These are phyloP conservation scores for Axea sp. DNA, from an alignment of 2,888 invertebrate species.

Conservation along the genomic window DNA sequence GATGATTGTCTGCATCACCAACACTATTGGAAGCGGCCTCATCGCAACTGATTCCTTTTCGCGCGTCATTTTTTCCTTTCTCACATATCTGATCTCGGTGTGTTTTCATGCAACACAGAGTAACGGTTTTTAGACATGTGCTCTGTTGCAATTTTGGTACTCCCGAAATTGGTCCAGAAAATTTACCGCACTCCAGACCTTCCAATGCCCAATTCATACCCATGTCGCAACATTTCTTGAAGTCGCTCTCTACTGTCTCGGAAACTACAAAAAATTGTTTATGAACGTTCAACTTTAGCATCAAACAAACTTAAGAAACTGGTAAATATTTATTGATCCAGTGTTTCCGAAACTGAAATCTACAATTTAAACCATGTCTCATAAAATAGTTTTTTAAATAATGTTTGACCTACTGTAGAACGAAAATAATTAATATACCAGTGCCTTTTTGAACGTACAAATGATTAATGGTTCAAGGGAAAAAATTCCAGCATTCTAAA, in stretches of 20 bases:
- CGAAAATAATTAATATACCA: not conserved
- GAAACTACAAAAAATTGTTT: not conserved
- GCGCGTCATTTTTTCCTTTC: slow-evolving; percentile 81
- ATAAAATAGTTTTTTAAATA: not conserved
- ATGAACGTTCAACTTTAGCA: not conserved
- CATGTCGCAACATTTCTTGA: slow-evolving; percentile 80
- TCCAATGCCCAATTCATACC: slow-evolving; percentile 81
- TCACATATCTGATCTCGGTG: slow-evolving; percentile 80
- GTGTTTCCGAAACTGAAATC: too few species aligned
- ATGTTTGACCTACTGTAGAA: slow-evolving; percentile 13
- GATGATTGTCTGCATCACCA: too few species aligned
- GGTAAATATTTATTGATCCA: not conserved
- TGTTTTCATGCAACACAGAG: slow-evolving; percentile 82
- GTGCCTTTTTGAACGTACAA: slow-evolving; percentile 19
- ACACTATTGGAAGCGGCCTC: slow-evolving; percentile 32
- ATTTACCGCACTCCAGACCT: slow-evolving; percentile 79
- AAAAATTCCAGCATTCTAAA: too few species aligned
- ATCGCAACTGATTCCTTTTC: slow-evolving; percentile 77
- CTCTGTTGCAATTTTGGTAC: slow-evolving; percentile 82
- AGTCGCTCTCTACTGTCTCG: slow-evolving; percentile 10
- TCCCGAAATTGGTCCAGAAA: slow-evolving; percentile 81
- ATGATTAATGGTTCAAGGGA: too few species aligned
- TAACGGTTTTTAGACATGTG: slow-evolving; percentile 83
- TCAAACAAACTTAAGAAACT: too few species aligned
- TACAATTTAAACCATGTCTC: too few species aligned